Percentiles rank a stretch among this genome's conserved stretches.
Conservation (phyloP, 1,140 invertebrate genomes). For the Metopolophium dirhodum region DNA sequence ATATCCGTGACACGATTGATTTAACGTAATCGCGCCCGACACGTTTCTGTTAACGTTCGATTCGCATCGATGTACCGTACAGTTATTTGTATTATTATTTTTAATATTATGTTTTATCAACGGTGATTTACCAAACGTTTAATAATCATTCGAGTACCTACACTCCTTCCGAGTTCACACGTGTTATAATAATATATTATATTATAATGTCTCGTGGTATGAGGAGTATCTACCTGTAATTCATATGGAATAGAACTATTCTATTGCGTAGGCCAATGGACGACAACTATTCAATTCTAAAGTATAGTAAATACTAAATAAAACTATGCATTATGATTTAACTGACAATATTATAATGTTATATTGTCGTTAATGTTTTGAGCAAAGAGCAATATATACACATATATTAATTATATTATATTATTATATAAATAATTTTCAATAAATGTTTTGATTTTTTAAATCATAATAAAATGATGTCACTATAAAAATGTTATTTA, state of each 20-base stretch:
- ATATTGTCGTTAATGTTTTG: background rate
- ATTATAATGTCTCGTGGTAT: background rate
- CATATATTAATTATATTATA: background rate
- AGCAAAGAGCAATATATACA: background rate
- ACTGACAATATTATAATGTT: background rate
- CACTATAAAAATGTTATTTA: background rate
- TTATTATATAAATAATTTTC: background rate
- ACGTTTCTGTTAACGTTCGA: background rate
- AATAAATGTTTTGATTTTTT: background rate
- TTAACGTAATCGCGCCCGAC: background rate
- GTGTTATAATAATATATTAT: background rate
- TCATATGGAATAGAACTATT: background rate
- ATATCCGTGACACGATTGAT: background rate
- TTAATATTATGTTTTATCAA: background rate
- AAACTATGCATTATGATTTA: background rate
- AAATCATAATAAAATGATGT: background rate
- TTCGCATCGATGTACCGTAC: background rate
- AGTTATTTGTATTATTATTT: slow-evolving; percentile 18
- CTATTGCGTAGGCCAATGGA: background rate
- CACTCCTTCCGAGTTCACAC: background rate
- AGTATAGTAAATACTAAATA: background rate
- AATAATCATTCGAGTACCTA: background rate
- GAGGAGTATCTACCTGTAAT: background rate
- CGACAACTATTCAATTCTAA: background rate
- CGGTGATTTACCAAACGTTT: background rate